Conservation (phyloP, 2,888 invertebrate species). For the Mythimna impura region DNA sequence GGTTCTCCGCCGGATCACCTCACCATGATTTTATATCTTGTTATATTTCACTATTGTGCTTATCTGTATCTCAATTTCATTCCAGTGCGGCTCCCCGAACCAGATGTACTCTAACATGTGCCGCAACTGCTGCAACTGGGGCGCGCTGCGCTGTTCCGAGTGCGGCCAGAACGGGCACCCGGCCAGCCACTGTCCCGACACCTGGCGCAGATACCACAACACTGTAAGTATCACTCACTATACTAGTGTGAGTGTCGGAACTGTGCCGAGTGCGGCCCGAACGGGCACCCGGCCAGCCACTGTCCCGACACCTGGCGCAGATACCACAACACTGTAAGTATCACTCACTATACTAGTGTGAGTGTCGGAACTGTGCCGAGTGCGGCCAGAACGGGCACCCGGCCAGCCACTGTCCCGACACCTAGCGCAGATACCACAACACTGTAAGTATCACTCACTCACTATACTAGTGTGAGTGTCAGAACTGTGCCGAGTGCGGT, state of each 20-base stretch:
- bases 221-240: conserved; percentile 83
- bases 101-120: conserved; percentile 91
- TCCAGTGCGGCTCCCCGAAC: conserved; percentile 92
- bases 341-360: too few species aligned
- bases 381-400: conserved; percentile 92
- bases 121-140: conserved; percentile 90
- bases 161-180: conserved; percentile 92
- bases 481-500: conserved; percentile 91
- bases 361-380: conserved; percentile 84
- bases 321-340: conserved; percentile 92
- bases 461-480: too few species aligned
- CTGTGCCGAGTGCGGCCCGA: conserved; percentile 91
- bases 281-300: conserved; percentile 91
- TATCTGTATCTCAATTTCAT: neutral
- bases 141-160: conserved; percentile 87
- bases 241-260: too few species aligned
- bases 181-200: conserved; percentile 92
- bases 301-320: conserved; percentile 95
- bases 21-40: neutral
- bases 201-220: conserved; percentile 94
- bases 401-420: conserved; percentile 92
- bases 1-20: too few species aligned
- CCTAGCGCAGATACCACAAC: conserved; percentile 94
- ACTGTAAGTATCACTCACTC: conserved; percentile 83
- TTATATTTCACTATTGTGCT: neutral